Evolutionary conservation across 2,113 vertebrate species (phyloP).

Genomic region (Steatornis caripensis): DNA sequence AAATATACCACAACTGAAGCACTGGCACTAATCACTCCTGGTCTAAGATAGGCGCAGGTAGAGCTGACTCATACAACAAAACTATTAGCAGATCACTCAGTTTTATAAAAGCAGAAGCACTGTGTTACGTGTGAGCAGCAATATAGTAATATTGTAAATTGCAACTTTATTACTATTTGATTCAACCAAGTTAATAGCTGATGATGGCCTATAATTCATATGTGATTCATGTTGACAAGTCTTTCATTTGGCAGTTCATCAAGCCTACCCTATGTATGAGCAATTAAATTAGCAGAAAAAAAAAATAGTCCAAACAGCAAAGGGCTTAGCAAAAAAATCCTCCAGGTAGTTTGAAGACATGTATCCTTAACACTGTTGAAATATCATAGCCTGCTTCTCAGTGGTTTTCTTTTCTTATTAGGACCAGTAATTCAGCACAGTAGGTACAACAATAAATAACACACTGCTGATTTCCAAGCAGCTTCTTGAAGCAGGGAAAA

Average conservation of each 20-base stretch:
- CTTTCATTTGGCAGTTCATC: not conserved
- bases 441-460: not conserved
- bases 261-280: not conserved
- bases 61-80: not conserved
- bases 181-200: slow-evolving; percentile 32
- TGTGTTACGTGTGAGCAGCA: not conserved
- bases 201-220: slow-evolving; percentile 7
- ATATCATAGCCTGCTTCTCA: not conserved
- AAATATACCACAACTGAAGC: not conserved
- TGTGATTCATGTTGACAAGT: not conserved
- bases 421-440: not conserved
- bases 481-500: not conserved
- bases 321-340: not conserved
- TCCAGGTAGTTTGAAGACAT: not conserved
- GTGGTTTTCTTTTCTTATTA: not conserved
- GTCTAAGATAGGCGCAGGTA: not conserved
- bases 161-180: slow-evolving; percentile 37
- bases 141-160: not conserved
- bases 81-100: not conserved
- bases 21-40: not conserved
- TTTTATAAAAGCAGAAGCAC: not conserved
- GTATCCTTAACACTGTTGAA: not conserved
- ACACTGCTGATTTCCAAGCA: not conserved
- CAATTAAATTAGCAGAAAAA: not conserved
- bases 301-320: not conserved